phyloP scores from a whole-genome alignment of 2,797 vertebrate genomes.

The Podargus strigoides region DNA sequence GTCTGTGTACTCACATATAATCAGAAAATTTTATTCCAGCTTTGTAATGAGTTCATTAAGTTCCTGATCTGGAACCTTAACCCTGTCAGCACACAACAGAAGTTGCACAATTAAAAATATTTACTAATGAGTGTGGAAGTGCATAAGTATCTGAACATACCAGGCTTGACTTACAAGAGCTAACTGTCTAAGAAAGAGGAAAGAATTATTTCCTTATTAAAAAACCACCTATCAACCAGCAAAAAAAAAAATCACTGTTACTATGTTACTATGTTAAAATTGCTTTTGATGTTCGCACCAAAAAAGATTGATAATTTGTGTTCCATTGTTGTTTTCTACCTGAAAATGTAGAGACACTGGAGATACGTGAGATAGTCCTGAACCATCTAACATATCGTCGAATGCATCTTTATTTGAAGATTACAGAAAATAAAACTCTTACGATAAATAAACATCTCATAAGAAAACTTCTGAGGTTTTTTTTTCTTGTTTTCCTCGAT shows the following conservation, averaged over 20 bases:
- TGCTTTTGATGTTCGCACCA: accelerated
- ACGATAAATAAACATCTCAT: background rate
- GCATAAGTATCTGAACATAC: background rate
- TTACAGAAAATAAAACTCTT: background rate
- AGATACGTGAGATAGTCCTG: background rate
- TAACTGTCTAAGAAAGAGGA: background rate
- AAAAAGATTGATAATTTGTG: background rate
- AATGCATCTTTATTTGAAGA: background rate
- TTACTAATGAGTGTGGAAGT: background rate
- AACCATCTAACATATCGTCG: background rate
- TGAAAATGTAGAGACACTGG: background rate
- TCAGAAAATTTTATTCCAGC: background rate
- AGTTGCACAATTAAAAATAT: background rate
- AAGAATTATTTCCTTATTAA: background rate
- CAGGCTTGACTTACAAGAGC: background rate
- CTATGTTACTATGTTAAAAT: background rate
- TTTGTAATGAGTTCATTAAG: constrained; percentile 9
- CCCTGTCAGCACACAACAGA: background rate
- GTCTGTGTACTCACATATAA: background rate
- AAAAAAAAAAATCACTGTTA: background rate
- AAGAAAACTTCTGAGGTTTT: background rate
- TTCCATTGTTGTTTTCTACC: background rate
- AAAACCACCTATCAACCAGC: background rate
- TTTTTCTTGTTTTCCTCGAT: background rate
- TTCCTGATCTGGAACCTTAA: background rate